Evolutionary conservation across 2,797 vertebrate species (phyloP).

Genomic region (Periparus ater): DNA sequence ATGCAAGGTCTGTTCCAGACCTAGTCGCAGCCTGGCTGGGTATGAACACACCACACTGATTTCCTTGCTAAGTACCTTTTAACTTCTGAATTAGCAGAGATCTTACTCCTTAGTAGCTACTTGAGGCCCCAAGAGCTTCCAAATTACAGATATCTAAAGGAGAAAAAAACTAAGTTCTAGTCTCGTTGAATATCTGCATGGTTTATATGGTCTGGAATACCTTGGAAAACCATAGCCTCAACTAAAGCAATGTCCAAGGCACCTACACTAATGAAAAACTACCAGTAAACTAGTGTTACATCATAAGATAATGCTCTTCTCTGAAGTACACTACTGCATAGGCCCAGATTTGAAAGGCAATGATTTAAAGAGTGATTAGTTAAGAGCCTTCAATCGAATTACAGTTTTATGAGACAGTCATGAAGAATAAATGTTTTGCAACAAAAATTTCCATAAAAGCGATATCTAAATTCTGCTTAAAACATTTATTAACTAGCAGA

Average conservation of each 20-base stretch:
- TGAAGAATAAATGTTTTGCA: not conserved
- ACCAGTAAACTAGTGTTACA: not conserved
- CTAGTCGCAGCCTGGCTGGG: not conserved
- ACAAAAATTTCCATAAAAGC: not conserved
- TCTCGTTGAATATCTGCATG: not conserved
- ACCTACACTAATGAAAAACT: not conserved
- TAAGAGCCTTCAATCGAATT: not conserved
- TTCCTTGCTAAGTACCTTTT: not conserved
- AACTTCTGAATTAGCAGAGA: not conserved
- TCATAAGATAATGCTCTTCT: not conserved
- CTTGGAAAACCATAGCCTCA: not conserved
- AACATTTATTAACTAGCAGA: not conserved
- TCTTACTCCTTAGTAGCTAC: not conserved
- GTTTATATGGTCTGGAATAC: not conserved
- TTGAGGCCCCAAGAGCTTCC: not conserved
- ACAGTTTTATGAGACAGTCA: not conserved
- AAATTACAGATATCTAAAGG: not conserved
- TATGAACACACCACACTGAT: not conserved
- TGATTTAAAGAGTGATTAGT: not conserved
- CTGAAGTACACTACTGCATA: not conserved
- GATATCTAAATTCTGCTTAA: not conserved
- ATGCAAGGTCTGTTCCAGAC: fast-evolving
- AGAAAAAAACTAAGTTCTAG: not conserved
- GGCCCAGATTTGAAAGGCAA: not conserved
- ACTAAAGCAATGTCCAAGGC: not conserved